Evolutionary conservation across 2,113 vertebrate species (phyloP).

Genomic region (Nettapus auritus): DNA sequence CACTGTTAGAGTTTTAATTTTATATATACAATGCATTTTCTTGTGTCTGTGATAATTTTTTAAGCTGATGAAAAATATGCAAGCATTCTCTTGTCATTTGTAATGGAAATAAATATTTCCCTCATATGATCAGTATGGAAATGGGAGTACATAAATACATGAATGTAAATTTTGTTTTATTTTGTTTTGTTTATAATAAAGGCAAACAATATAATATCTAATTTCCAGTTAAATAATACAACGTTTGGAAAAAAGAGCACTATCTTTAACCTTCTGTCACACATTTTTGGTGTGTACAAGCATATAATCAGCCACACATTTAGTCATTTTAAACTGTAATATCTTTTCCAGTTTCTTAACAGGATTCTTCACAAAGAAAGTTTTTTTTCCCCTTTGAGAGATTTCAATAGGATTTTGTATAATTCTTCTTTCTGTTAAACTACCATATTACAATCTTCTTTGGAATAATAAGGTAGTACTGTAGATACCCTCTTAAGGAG

Average conservation of each 20-base stretch:
- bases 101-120: background rate
- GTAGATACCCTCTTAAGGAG: slow-evolving; percentile 17
- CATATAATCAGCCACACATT: background rate
- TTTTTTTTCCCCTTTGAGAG: background rate
- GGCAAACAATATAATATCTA: background rate
- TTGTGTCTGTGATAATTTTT: background rate
- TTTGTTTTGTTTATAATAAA: background rate
- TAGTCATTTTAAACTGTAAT: background rate
- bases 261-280: background rate
- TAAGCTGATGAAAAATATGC: background rate
- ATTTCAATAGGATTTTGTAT: slow-evolving; percentile 47
- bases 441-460: slow-evolving; percentile 31
- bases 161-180: background rate
- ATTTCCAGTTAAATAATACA: background rate
- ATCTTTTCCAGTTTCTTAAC: slow-evolving; percentile 37
- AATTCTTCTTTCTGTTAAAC: slow-evolving; percentile 50
- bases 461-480: slow-evolving; percentile 35
- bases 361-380: slow-evolving; percentile 24
- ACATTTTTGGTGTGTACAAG: background rate
- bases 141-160: background rate
- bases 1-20: background rate
- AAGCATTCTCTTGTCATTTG: background rate
- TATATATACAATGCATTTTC: background rate
- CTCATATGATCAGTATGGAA: background rate
- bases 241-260: background rate